Percentiles rank a stretch among this genome's conserved stretches.
Conservation (phyloP, 2,888 invertebrate species). For the Thumatha senex region DNA sequence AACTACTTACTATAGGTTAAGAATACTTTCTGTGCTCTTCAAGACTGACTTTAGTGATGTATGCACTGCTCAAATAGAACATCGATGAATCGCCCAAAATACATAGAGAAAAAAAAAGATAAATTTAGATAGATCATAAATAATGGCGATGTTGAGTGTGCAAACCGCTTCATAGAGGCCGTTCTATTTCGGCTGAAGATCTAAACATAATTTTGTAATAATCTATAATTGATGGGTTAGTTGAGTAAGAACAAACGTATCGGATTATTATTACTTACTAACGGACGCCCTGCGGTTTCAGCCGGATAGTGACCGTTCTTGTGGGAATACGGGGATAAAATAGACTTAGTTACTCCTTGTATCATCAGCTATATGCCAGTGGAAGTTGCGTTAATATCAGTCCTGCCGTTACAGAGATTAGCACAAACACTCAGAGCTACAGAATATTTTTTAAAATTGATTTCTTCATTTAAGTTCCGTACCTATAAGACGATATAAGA, state of each 20-base stretch:
- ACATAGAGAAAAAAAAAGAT: slow-evolving; percentile 12
- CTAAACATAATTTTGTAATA: slow-evolving; percentile 35
- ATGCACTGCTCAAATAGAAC: not conserved
- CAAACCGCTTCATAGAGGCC: slow-evolving; percentile 9
- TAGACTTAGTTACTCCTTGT: no score
- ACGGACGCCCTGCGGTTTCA: not conserved
- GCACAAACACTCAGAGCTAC: no score
- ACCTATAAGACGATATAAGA: no score
- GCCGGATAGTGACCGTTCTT: not conserved
- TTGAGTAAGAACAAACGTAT: slow-evolving; percentile 7
- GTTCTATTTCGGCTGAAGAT: slow-evolving; percentile 26
- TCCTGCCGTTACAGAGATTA: no score
- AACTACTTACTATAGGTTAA: no score
- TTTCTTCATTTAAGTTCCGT: no score
- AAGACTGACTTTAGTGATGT: no score
- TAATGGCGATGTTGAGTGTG: slow-evolving; percentile 17
- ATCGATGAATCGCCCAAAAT: slow-evolving; percentile 8
- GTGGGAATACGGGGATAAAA: not conserved
- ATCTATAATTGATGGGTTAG: slow-evolving; percentile 34
- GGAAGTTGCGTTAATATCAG: no score
- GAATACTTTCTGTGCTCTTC: no score
- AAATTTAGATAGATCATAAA: slow-evolving; percentile 26
- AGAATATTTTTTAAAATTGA: no score
- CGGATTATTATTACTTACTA: not conserved
- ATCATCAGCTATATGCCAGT: no score